These are phyloP conservation scores for Acanthopleura granulata DNA, from an alignment of 2,888 invertebrate species.

Conservation along the genomic window DNA sequence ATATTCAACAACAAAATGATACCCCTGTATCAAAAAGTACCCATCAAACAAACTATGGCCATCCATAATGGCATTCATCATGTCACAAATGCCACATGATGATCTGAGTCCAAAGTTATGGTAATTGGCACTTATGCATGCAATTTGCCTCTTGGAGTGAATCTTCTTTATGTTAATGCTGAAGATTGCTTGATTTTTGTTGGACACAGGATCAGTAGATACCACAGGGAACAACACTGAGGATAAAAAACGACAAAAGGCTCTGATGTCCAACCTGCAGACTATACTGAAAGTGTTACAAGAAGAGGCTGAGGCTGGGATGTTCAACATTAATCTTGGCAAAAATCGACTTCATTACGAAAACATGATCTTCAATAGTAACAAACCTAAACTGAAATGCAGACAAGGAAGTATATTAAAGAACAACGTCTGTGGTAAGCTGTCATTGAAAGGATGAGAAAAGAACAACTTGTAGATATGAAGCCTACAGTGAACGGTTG, in stretches of 20 bases:
- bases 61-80: background rate
- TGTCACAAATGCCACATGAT: no score
- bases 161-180: no score
- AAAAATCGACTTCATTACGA: slow-evolving; percentile 53
- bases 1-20: no score
- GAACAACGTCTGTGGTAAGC: slow-evolving; percentile 75
- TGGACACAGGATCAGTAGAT: slow-evolving; percentile 23
- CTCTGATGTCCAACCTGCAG: slow-evolving; percentile 40
- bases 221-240: slow-evolving; percentile 26
- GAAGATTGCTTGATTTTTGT: no score
- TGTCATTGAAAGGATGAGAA: no score
- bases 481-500: no score
- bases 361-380: slow-evolving; percentile 48
- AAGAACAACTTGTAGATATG: no score
- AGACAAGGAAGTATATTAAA: slow-evolving; percentile 73
- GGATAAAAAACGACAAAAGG: slow-evolving; percentile 30
- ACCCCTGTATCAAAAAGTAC: no score
- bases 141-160: no score
- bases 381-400: slow-evolving; percentile 69
- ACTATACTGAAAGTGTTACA: slow-evolving; percentile 52
- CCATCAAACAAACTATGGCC: background rate
- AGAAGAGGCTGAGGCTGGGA: slow-evolving; percentile 62
- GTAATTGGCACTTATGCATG: no score
- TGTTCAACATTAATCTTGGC: slow-evolving; percentile 59
- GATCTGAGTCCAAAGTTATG: no score